Percentiles rank a stretch among this genome's conserved stretches.
These are phyloP conservation scores for Mionectes macconnelli DNA, from an alignment of 2,113 vertebrate species.

Conservation along the genomic window DNA sequence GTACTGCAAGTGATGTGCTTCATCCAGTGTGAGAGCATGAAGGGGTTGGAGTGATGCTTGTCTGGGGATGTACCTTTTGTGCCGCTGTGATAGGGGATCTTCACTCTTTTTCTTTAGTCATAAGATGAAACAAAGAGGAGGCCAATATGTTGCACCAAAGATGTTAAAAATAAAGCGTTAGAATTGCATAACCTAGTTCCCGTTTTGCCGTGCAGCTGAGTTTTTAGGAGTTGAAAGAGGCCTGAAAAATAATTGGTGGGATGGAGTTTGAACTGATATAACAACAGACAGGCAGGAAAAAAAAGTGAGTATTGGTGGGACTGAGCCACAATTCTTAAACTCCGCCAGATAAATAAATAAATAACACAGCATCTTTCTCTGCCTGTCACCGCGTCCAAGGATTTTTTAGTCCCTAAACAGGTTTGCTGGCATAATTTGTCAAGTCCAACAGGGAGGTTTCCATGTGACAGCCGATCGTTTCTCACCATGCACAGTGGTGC, in stretches of 20 bases:
- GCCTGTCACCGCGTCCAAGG: conserved; percentile 51
- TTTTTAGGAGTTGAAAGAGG: conserved; percentile 34
- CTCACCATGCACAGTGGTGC: not conserved
- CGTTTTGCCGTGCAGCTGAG: not conserved
- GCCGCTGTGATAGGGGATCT: not conserved
- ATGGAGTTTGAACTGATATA: not conserved
- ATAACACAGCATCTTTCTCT: conserved; percentile 12
- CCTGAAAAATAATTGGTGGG: conserved; percentile 20
- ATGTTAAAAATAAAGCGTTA: conserved; percentile 65
- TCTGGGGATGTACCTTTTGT: not conserved
- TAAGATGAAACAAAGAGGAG: conserved; percentile 56
- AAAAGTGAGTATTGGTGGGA: not conserved
- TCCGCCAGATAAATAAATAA: not conserved
- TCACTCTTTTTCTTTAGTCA: conserved; percentile 32
- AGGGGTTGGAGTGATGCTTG: not conserved
- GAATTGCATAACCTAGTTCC: conserved; percentile 57
- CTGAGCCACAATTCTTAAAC: not conserved
- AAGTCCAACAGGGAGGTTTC: conserved; percentile 42
- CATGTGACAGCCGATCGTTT: conserved; percentile 7
- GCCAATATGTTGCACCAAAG: conserved; percentile 48
- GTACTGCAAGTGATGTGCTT: not conserved
- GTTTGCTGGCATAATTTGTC: conserved; percentile 60
- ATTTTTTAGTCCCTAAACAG: conserved; percentile 64
- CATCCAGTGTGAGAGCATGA: not conserved
- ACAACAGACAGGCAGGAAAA: not conserved